Base-by-base conservation (phyloP, 92 coral and sea anemone genomes). In the Scolanthus callimorphus region DNA sequence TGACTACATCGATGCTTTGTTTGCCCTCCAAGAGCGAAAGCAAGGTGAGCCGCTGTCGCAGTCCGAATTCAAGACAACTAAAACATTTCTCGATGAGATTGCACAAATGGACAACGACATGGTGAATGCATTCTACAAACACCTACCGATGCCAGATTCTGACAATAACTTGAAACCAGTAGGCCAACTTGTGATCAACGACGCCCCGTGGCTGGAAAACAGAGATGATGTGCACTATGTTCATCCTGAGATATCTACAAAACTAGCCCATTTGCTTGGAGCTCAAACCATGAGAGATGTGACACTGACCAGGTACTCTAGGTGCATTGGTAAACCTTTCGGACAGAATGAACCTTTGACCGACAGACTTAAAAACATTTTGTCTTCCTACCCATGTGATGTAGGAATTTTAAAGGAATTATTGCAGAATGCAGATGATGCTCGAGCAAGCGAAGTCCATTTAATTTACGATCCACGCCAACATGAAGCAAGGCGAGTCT, bases 401-500 rank as follows among this genome's bases (percentile, higher is more conserved):
- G 74, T 63, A 1, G 99, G 99, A 54, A 88, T 94, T 62, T 70
- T 94, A 25, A 88, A 94, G 65, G 99, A 94, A 55, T 73, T 94
- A 19, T 77, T 88, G 28, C 96, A 94, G 65, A 94, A 84, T 53
- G 96, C 96, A 47, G 99, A 94, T 49, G 90, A 94, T 54, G 91
- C 99, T n/a, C 67, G 81, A 45, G 89, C 99, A 20, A 88, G 85
- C 28, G 90, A 88, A 47, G 67, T 94, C 29, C 99, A 94, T 47
- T 80, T 94, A 48, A 71, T 94, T 21, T 83, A 88, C 57, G 99
- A 94, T 31, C 85, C 90, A 20, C 85, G 99, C 31, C 78, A 84
- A 48, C 99, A 84, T 67, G 90, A 82, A 15, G 82, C 90, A 38
- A 76, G 73, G 11, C 86, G 82, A 24, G 88, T 94, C 31, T 45